phyloP scores from a whole-genome alignment of 1,140 invertebrate genomes.

The Hycleus phaleratus region DNA sequence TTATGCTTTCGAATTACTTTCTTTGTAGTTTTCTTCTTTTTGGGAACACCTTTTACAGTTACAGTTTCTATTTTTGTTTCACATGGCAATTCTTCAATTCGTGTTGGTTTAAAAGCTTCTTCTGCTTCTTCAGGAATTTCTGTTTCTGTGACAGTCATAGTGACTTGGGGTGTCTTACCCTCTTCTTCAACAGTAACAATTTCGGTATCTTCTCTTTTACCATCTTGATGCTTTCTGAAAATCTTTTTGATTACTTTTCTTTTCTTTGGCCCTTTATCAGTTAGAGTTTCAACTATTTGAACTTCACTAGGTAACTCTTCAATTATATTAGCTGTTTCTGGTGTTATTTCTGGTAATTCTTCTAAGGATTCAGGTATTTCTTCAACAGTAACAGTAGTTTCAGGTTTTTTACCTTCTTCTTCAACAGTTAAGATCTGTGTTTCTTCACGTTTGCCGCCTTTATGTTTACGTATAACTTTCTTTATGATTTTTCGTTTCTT shows the following conservation, averaged over 20 bases:
- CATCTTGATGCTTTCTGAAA: slow-evolving; percentile 32
- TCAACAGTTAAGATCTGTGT: slow-evolving; percentile 37
- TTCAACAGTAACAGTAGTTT: slow-evolving; percentile 36
- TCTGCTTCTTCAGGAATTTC: slow-evolving; percentile 37
- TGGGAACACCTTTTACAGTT: too few relatives aligned
- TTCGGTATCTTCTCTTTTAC: slow-evolving; percentile 29
- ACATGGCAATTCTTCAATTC: slow-evolving; percentile 19
- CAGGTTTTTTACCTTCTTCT: slow-evolving; percentile 39
- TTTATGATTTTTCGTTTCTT: slow-evolving; percentile 35
- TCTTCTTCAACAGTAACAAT: slow-evolving; percentile 36
- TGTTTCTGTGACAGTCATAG: slow-evolving; percentile 33
- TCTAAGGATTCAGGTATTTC: slow-evolving; percentile 15
- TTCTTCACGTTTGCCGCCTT: slow-evolving; percentile 25
- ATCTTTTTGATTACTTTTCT: slow-evolving; percentile 37
- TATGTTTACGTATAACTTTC: slow-evolving; percentile 31
- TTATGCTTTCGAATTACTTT: too few relatives aligned
- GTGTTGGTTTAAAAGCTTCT: slow-evolving; percentile 6
- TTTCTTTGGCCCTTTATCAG: slow-evolving; percentile 23
- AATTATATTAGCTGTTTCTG: slow-evolving; percentile 28
- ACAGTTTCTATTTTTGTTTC: too few relatives aligned
- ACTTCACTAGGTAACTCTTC: slow-evolving; percentile 24
- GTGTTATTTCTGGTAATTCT: slow-evolving; percentile 22
- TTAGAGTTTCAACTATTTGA: slow-evolving; percentile 18
- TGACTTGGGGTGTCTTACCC: slow-evolving; percentile 32
- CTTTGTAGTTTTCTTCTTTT: too few relatives aligned